phyloP scores from a whole-genome alignment of 1,140 invertebrate species.

The Leptonema lineaticorne region DNA sequence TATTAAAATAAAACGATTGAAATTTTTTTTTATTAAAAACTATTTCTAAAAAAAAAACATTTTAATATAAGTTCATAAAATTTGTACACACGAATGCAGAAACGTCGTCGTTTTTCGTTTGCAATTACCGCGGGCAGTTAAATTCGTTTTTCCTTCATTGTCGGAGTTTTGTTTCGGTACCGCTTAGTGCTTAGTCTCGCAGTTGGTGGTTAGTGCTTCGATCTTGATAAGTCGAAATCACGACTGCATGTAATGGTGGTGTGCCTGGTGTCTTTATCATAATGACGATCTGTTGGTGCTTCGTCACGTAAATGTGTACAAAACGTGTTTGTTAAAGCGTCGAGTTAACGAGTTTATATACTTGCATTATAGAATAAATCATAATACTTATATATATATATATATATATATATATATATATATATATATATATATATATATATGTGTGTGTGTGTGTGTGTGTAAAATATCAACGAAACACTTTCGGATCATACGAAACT shows the following conservation, averaged over 20 bases:
- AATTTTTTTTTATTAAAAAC: no score
- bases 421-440: no score
- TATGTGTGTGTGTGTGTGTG: no score
- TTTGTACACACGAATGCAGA: neutral
- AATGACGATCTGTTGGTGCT: neutral
- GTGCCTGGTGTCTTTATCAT: neutral
- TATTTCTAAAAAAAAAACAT: no score
- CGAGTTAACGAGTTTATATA: no score
- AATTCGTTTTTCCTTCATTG: neutral
- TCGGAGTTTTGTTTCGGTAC: neutral
- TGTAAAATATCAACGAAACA: no score
- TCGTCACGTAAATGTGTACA: conserved; percentile 6
- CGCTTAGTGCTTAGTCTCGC: neutral
- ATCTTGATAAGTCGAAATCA: neutral
- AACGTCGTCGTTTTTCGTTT: neutral
- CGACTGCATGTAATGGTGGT: neutral
- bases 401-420: no score
- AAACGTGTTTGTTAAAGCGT: neutral
- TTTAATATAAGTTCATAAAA: neutral
- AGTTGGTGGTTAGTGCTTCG: neutral
- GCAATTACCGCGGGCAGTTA: no score
- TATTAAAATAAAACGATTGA: no score
- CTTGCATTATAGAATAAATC: no score
- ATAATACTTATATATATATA: no score
- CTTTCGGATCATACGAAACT: no score